Base-by-base conservation (phyloP, 2,797 vertebrate genomes). In the Hylomyscus alleni region DNA sequence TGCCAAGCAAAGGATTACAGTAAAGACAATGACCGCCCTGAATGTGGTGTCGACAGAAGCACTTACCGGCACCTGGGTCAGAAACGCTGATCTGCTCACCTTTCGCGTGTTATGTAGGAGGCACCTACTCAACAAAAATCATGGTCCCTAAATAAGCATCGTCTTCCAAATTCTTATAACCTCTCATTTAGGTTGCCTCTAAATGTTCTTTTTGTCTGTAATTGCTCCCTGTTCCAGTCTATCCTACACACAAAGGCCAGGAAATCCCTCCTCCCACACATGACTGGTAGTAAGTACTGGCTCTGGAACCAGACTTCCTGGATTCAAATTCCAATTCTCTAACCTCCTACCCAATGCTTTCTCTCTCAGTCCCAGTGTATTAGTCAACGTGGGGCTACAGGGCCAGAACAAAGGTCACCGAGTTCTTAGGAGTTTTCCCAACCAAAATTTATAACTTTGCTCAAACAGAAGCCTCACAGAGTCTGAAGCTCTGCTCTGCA, bases 181-280 rank as follows among this genome's bases (percentile, higher is more conserved):
- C 60, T 87, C 82, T 77, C 85, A 92, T 89, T 95, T 94, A 83
- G 40, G 62, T 29, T 87, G 34, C 69, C 93, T 62, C 47, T 76
- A 95, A 92, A 34, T 93, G 67, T 56, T 69, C 69, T 95, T 40
- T 69, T 89, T 78, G 56, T 90, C 37, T 96, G 81, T 75, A 60
- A 29, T 72, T 89, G 88, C 90, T 88, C 89, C 15, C 52, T 91
- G 29, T 91, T 91, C 83, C 86, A 85, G 77, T 90, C 67, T 81
- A 22, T 67, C 50, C 90, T 60, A 82, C 50, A 84, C 83, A 91
- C 56, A 81, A 85, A 77, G 56, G 69, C 69, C 91, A 84, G 94
- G 87, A 95, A 95, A 97, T 94, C 88, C 96, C 91, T 90, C 69
- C 95, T 87, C 94, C 92, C 60, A 96, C 90, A 89, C n/a, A 93